Evolutionary conservation across 1,140 invertebrate genomes (phyloP).

Genomic region (Asobara japonica): DNA sequence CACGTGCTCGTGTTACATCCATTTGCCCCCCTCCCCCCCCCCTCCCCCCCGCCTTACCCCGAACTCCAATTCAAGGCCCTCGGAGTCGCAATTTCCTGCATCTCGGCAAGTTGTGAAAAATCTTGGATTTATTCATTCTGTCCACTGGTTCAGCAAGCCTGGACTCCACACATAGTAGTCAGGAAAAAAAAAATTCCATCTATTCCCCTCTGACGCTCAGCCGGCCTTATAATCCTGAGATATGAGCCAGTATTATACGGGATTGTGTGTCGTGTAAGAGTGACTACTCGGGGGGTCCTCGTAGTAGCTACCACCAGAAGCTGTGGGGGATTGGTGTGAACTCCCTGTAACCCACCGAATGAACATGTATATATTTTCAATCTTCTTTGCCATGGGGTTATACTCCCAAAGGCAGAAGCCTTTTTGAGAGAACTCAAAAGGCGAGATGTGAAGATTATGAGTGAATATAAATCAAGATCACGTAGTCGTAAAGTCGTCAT

Average conservation of each 20-base stretch:
- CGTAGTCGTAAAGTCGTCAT: constrained; percentile 10
- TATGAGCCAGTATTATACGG: constrained; percentile 62
- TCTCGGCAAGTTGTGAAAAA: not conserved
- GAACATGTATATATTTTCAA: constrained; percentile 47
- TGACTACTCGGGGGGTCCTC: constrained; percentile 24
- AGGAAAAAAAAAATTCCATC: constrained; percentile 23
- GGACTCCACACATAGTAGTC: not conserved
- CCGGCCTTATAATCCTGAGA: constrained; percentile 64
- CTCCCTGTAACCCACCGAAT: constrained; percentile 44
- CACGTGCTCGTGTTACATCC: constrained; percentile 43
- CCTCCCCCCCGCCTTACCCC: too few relatives aligned
- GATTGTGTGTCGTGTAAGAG: constrained; percentile 49
- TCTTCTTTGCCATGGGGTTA: not conserved
- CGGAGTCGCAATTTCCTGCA: not conserved
- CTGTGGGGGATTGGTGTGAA: constrained; percentile 41
- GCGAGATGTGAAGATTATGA: constrained; percentile 11
- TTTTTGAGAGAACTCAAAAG: not conserved
- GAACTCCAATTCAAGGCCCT: not conserved
- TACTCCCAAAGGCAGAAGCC: not conserved
- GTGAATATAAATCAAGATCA: constrained; percentile 12
- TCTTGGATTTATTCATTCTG: not conserved
- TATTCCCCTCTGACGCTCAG: constrained; percentile 26
- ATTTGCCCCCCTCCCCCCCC: not conserved
- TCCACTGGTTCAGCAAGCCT: not conserved
- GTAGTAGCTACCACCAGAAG: constrained; percentile 36